phyloP scores from a whole-genome alignment of 1,140 invertebrate genomes.

The Tetragnatha versicolor region DNA sequence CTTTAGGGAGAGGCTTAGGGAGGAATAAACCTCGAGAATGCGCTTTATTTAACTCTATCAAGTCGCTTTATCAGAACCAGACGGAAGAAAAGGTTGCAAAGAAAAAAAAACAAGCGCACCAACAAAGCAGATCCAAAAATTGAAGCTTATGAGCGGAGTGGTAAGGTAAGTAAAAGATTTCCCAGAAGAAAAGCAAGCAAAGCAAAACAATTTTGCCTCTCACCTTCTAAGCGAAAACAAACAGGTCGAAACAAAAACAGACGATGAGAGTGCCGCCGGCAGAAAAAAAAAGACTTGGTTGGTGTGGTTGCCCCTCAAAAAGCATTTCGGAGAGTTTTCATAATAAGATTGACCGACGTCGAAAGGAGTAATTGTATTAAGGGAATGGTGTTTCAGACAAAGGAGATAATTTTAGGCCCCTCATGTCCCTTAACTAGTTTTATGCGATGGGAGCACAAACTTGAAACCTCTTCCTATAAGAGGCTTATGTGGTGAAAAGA shows the following conservation, averaged over 20 bases:
- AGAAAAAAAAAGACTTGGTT: neutral
- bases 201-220: constrained; percentile 43
- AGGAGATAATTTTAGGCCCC: constrained; percentile 32
- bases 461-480: constrained; percentile 21
- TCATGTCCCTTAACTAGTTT: constrained; percentile 37
- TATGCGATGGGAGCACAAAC: neutral
- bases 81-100: neutral
- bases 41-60: constrained; percentile 45
- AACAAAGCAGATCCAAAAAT: constrained; percentile 19
- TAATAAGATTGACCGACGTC: constrained; percentile 43
- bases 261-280: constrained; percentile 9
- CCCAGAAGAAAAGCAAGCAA: constrained; percentile 44
- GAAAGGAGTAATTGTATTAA: constrained; percentile 45
- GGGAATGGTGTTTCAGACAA: neutral
- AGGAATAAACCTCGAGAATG: constrained; percentile 10
- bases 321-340: constrained; percentile 8
- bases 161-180: constrained; percentile 47
- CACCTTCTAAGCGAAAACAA: constrained; percentile 42
- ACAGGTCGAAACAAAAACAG: constrained; percentile 20
- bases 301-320: neutral
- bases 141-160: constrained; percentile 43
- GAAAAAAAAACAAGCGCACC: neutral
- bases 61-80: constrained; percentile 16
- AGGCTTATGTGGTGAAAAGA: constrained; percentile 26
- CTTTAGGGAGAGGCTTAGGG: no score